Conservation (phyloP, 2,797 vertebrate species). For the Lepilemur septentrionalis region DNA sequence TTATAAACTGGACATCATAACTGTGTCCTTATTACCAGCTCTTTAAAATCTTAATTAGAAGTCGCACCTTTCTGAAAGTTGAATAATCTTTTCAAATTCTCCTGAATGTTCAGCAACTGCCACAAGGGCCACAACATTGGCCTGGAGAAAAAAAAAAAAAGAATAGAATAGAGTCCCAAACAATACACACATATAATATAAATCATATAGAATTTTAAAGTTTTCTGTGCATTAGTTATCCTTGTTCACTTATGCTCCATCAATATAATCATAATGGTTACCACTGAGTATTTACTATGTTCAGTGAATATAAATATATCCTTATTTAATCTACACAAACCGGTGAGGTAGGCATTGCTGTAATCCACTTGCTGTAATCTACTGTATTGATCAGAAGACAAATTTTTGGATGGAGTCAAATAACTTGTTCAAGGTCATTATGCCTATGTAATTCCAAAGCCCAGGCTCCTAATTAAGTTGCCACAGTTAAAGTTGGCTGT, state of each 20-base stretch:
- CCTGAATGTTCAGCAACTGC: slow-evolving; percentile 92
- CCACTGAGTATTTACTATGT: not conserved
- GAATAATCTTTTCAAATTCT: slow-evolving; percentile 94
- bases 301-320: not conserved
- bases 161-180: not conserved
- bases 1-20: not conserved
- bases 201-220: not conserved
- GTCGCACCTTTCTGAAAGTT: slow-evolving; percentile 90
- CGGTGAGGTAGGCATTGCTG: not conserved
- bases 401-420: not conserved
- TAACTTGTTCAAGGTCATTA: not conserved
- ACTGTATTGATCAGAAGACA: not conserved
- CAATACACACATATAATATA: not conserved
- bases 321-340: not conserved
- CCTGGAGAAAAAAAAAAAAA: slow-evolving; percentile 82
- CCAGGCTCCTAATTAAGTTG: not conserved
- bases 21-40: not conserved
- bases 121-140: slow-evolving; percentile 89
- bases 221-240: not conserved
- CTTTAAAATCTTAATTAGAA: slow-evolving; percentile 7
- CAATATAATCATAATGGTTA: not conserved
- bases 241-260: not conserved
- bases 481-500: not conserved
- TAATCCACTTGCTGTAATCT: not conserved
- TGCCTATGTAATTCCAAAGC: not conserved